Percentiles rank a stretch among this genome's conserved stretches.
phyloP scores from a whole-genome alignment of 2,888 invertebrate genomes.

The Brachyopa scutellaris region DNA sequence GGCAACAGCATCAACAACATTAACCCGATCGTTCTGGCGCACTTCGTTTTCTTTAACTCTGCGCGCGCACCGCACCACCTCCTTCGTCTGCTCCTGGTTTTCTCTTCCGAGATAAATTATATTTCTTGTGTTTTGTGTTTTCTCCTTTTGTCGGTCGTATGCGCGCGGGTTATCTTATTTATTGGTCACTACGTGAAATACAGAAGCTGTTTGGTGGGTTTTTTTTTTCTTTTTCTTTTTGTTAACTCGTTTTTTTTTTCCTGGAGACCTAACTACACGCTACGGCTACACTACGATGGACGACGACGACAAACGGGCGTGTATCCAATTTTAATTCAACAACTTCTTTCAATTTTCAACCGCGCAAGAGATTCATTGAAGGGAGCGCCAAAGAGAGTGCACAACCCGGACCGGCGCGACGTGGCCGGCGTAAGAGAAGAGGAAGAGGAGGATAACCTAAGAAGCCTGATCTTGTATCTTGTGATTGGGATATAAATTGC shows the following conservation, averaged over 20 bases:
- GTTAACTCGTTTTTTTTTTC: conserved; percentile 20
- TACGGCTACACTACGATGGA: not conserved
- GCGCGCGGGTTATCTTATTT: conserved; percentile 70
- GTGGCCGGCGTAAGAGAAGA: not conserved
- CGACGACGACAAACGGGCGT: conserved; percentile 58
- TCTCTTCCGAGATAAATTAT: conserved; percentile 65
- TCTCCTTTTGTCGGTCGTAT: conserved; percentile 63
- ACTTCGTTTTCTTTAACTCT: conserved; percentile 27
- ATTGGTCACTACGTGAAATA: conserved; percentile 72
- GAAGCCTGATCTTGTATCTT: conserved; percentile 33
- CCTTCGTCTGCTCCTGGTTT: conserved; percentile 18
- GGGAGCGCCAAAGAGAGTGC: conserved; percentile 8
- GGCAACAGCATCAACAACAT: conserved; percentile 29
- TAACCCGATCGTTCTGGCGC: conserved; percentile 32
- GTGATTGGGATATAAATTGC: conserved; percentile 67
- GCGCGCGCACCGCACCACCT: not conserved
- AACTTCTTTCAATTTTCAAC: conserved; percentile 65
- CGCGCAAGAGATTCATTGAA: conserved; percentile 55
- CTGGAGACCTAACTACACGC: conserved; percentile 38
- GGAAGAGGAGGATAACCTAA: not conserved
- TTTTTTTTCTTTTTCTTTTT: conserved; percentile 21
- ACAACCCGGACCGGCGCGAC: not conserved
- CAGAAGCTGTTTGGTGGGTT: conserved; percentile 72
- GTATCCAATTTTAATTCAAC: conserved; percentile 71
- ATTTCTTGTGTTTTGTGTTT: conserved; percentile 54